phyloP scores from a whole-genome alignment of 2,113 vertebrate genomes.

The Campylomormyrus tamandua region DNA sequence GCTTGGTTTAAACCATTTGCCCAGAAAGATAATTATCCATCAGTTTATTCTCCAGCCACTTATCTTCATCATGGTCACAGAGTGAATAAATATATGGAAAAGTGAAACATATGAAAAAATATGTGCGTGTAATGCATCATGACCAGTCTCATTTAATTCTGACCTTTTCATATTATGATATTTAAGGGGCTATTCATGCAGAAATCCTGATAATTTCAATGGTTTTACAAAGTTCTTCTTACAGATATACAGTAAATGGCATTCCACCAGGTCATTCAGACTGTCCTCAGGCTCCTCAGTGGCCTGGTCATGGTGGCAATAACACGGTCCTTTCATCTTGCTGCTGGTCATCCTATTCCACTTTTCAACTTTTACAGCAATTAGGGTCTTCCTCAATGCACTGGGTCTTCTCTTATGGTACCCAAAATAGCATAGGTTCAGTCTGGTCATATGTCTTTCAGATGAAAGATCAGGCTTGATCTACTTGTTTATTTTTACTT shows the following conservation, averaged over 20 bases:
- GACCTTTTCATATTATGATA: neutral
- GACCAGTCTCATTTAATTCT: neutral
- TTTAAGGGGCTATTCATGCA: neutral
- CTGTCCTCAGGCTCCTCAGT: neutral
- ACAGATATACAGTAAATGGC: neutral
- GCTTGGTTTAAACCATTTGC: neutral
- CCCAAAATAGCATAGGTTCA: neutral
- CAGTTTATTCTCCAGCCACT: neutral
- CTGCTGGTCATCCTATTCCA: neutral
- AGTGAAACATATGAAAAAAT: neutral
- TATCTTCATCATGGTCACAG: neutral
- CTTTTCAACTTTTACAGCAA: neutral
- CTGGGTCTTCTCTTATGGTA: neutral
- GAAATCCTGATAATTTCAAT: neutral
- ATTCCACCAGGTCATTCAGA: neutral
- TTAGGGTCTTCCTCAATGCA: neutral
- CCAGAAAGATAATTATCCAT: neutral
- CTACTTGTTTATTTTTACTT: neutral
- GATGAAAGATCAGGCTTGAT: too few relatives aligned
- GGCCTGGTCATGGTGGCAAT: neutral
- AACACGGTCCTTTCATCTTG: neutral
- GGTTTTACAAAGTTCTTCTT: neutral
- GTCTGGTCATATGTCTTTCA: neutral
- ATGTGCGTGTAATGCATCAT: neutral
- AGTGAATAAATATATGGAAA: neutral